Evolutionary conservation across 2,888 invertebrate genomes (phyloP), one percentile per base, ranked within the genome.

Genomic region (Epistrophe grossulariae): DNA sequence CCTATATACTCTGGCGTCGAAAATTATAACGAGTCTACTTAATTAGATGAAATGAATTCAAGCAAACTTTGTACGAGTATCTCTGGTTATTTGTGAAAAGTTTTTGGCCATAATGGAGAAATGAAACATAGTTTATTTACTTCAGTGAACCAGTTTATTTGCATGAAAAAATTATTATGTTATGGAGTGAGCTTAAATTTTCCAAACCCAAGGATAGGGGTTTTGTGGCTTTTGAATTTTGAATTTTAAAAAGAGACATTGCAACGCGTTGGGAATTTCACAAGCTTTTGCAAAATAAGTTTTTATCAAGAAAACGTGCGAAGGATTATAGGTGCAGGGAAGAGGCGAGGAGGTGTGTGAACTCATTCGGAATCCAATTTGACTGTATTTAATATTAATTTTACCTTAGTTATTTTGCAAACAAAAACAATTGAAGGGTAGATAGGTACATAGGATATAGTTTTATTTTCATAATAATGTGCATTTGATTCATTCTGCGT

Each of bases 41-140:
- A 87, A 87, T 82, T 82, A 87, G 40, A 50, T 78, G 64, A 74
- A 82, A 76, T 78, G 68, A 59, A 79, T 85, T 85, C 70, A 71
- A 55, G 50, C 40, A 35, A 71, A 71, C 70, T 79, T 74, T 55
- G 48, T 79, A 72, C 3, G 3, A 1, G 24, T 24, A 24, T 24
- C 24, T 70, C 74, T 79, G 68, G 52, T 72, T 77, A 72, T 77
- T 77, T 82, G 59, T 48, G 71, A 57, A 81, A 77, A 71, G 50
- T 82, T 81, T 81, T 81, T 70, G 28, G 48, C 40, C 77, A 28
- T 64, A 81, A 78, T 78, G 35, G 59, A 55, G 35, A 64, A 55
- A 64, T n/a, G 35, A 64, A 64, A 64, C 60, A 52, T 70, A 60
- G 50, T 70, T 78, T 70, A 60, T 60, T 70, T 60, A 70, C 78